Conservation (phyloP, 1,140 invertebrate genomes). For the Ditylenchus dipsaci region DNA sequence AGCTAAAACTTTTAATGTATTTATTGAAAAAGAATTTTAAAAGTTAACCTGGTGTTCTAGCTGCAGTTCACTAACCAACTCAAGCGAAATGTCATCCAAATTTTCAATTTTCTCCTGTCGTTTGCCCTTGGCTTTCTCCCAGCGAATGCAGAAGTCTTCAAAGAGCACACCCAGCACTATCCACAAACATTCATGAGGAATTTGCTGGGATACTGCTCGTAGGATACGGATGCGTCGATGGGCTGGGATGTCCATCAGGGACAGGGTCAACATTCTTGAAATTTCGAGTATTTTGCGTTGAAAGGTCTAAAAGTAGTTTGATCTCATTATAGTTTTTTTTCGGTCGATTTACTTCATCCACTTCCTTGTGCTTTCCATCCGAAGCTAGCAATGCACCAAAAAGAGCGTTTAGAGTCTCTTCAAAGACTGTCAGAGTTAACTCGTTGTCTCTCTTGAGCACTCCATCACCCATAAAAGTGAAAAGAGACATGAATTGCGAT, state of each 20-base stretch:
- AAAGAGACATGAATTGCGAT: conserved; percentile 35
- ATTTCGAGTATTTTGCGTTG: conserved; percentile 21
- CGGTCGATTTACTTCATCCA: not conserved
- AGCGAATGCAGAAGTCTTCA: conserved; percentile 30
- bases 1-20: not conserved
- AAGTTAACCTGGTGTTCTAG: conserved; percentile 26
- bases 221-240: conserved; percentile 31
- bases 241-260: conserved; percentile 27
- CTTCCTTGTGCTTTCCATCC: not conserved
- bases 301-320: not conserved
- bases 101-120: conserved; percentile 13
- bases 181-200: conserved; percentile 21
- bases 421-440: conserved; percentile 25
- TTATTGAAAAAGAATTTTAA: not conserved
- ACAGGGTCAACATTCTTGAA: conserved; percentile 16
- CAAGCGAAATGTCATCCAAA: conserved; percentile 26
- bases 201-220: conserved; percentile 5
- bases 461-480: conserved; percentile 35
- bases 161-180: conserved; percentile 25
- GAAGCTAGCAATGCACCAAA: conserved; percentile 17
- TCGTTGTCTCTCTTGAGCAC: conserved; percentile 37
- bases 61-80: conserved; percentile 15
- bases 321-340: not conserved
- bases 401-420: conserved; percentile 25
- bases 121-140: conserved; percentile 26